A percentile compares a stretch with the other conserved stretches of the same genome.
These are phyloP conservation scores for Drosophila dunni DNA, from an alignment of 1,140 invertebrate species.

Conservation along the genomic window DNA sequence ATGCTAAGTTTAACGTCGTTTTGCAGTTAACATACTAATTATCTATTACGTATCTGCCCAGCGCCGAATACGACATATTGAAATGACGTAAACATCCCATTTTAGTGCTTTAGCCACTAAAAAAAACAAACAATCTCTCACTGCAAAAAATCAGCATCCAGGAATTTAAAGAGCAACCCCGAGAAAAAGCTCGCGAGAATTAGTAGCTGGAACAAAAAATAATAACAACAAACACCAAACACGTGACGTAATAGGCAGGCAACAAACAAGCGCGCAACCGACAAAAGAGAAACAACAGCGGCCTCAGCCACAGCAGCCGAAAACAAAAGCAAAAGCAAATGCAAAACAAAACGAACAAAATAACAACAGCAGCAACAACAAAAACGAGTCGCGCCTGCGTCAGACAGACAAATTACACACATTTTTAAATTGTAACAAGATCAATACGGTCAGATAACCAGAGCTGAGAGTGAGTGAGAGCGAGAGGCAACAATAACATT, in stretches of 20 bases:
- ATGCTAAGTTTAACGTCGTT: no score
- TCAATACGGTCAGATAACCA: slow-evolving; percentile 65
- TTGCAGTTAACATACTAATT: no score
- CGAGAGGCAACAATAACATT: slow-evolving; percentile 24
- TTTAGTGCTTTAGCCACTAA: no score
- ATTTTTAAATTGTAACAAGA: slow-evolving; percentile 74
- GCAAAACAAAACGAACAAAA: slow-evolving; percentile 27
- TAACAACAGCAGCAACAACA: slow-evolving; percentile 10
- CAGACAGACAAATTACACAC: slow-evolving; percentile 72
- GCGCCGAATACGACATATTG: no score
- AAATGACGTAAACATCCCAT: no score
- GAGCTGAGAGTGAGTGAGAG: slow-evolving; percentile 14
- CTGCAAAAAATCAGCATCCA: not conserved
- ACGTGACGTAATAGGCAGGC: slow-evolving; percentile 68
- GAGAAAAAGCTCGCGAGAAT: slow-evolving; percentile 5
- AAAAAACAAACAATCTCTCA: not conserved
- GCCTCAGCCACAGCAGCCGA: slow-evolving; percentile 5
- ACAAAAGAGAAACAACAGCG: slow-evolving; percentile 31
- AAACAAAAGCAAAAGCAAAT: slow-evolving; percentile 22
- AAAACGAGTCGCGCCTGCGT: slow-evolving; percentile 28
- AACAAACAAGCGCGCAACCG: slow-evolving; percentile 41
- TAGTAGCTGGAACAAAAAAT: slow-evolving; percentile 13
- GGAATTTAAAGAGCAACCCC: not conserved
- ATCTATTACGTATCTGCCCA: no score
- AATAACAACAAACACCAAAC: slow-evolving; percentile 36